Base-by-base conservation (phyloP, 2,888 invertebrate genomes). In the Tenthredo livida region DNA sequence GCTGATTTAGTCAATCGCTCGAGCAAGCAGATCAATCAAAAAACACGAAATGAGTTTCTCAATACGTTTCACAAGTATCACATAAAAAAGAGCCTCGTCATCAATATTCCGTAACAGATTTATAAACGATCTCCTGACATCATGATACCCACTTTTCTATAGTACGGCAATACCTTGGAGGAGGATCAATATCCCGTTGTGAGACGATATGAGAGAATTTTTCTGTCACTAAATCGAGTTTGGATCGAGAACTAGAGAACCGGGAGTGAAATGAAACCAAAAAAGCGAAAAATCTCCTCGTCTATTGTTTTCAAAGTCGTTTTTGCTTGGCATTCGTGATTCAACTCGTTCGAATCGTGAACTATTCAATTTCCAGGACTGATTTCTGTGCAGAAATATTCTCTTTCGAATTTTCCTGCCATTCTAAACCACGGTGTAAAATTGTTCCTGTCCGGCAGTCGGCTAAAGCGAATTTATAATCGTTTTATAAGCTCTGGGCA, bases 401-500 rank as follows among this genome's bases (percentile, higher is more conserved):
- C 2, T 9, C 61, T 1, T 25, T 7, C 0, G 10, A 61, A 12
- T 61, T 61, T 25, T 12, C 2, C 10, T 25, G 9, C 61, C 61
- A 61, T 12, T 61, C 61, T 21, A 25, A 25, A 9, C 25, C 3
- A 61, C 2, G 1, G 61, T 12, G 9, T 21, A 61, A 29, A 61
- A 25, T 25, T 29, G 25, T 70, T 73, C 6, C 37, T 10, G 43
- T 43, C 40, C n/a, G 17, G 73, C 10, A 43, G 12, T 12, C 47
- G 15, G 21, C 73, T 10, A 2, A 43, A 40, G 43, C 21, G 73
- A 73, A 43, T 73, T 73, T 43, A 43, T 73, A 73, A 25, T 43
- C 73, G 73, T 43, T 43, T 17, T 67, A 33, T 67, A 73, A 73
- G 73, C 73, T 73, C 15, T 21, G 25, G 15, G 43, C 25, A 43